phyloP scores from a whole-genome alignment of 2,888 invertebrate species.

The Atethmia centrago region DNA sequence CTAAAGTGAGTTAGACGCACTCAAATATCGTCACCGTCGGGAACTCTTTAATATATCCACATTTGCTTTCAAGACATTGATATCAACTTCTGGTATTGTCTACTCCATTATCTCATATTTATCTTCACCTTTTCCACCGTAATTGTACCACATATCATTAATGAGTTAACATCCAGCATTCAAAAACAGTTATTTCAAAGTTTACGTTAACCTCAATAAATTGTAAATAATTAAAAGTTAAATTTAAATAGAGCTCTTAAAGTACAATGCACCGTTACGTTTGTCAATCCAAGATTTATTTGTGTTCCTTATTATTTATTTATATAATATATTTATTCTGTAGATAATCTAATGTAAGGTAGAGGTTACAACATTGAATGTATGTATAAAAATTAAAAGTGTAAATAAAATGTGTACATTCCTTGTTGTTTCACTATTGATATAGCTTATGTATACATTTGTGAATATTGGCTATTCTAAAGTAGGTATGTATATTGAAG shows the following conservation, averaged over 20 bases:
- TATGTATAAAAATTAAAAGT: conserved; percentile 34
- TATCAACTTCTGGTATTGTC: background rate
- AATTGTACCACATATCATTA: background rate
- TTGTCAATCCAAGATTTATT: conserved; percentile 47
- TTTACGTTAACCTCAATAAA: conserved; percentile 38
- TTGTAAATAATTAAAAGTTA: conserved; percentile 48
- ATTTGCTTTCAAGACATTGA: background rate
- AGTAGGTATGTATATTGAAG: background rate
- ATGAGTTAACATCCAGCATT: conserved; percentile 27
- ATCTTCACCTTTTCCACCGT: background rate
- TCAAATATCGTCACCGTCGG: background rate
- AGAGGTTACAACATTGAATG: conserved; percentile 42
- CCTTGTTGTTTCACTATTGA: conserved; percentile 33
- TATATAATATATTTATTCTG: conserved; percentile 47
- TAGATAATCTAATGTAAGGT: conserved; percentile 36
- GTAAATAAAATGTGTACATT: conserved; percentile 51
- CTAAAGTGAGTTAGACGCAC: background rate
- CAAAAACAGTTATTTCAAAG: conserved; percentile 36
- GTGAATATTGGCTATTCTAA: conserved; percentile 15
- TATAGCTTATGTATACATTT: conserved; percentile 31
- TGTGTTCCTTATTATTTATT: conserved; percentile 37
- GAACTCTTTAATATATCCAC: background rate
- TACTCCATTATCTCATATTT: background rate
- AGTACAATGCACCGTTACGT: conserved; percentile 68
- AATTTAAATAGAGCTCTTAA: conserved; percentile 61